Percentiles rank a stretch among this genome's conserved stretches.
Conservation (phyloP, 2,113 vertebrate species). For the Petrocephalus zakoni region DNA sequence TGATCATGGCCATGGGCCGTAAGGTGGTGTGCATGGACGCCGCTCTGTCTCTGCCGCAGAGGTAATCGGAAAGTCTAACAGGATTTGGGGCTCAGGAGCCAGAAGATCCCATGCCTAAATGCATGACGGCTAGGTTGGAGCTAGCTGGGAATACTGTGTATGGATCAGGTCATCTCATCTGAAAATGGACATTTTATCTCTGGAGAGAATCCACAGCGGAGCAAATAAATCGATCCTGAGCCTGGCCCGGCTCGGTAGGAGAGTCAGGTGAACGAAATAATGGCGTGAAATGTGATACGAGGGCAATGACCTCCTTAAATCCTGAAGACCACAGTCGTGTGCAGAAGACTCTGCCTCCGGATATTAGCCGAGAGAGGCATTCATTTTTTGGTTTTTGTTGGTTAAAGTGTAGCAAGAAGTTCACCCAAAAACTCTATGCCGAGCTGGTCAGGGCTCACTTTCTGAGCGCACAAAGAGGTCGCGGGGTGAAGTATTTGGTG, state of each 20-base stretch:
- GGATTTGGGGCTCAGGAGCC: not conserved
- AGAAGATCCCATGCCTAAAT: not conserved
- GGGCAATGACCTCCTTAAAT: not conserved
- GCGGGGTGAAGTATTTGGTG: not conserved
- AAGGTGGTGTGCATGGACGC: not conserved
- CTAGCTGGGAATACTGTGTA: not conserved
- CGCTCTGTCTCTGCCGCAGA: not conserved
- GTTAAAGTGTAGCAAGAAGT: not conserved
- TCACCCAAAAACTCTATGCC: not conserved
- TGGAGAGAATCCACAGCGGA: not conserved
- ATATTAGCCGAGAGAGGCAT: not conserved
- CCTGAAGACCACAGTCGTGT: not conserved
- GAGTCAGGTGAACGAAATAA: not conserved
- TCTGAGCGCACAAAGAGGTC: not conserved
- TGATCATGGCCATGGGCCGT: not conserved
- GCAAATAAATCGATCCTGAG: not conserved
- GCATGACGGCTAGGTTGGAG: not conserved
- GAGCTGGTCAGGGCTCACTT: not conserved
- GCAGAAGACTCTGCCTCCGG: not conserved
- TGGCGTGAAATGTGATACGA: not conserved
- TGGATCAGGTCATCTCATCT: not conserved
- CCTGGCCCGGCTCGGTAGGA: not conserved
- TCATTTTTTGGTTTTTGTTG: not conserved
- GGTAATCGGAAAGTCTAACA: not conserved
- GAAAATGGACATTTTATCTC: slow-evolving; percentile 4